Percentiles rank a stretch among this genome's conserved stretches.
Conservation (phyloP, 1,140 invertebrate species). For the Cotesia vestalis region DNA sequence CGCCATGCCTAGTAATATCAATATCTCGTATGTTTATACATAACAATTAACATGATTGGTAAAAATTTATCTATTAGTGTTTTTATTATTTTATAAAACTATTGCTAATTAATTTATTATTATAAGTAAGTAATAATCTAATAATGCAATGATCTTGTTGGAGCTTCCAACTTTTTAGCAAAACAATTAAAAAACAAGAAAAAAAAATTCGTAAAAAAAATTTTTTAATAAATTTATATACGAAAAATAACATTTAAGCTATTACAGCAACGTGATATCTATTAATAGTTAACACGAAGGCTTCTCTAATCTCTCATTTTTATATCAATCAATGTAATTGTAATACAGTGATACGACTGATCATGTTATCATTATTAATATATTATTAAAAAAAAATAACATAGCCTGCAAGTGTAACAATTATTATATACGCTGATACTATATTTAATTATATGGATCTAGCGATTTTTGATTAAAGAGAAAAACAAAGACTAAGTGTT, state of each 20-base stretch:
- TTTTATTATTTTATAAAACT: conserved; percentile 58
- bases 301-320: conserved; percentile 48
- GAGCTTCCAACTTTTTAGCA: conserved; percentile 54
- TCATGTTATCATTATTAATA: conserved; percentile 56
- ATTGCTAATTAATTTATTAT: conserved; percentile 56
- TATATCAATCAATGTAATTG: conserved; percentile 57
- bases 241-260: conserved; percentile 27
- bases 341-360: conserved; percentile 51
- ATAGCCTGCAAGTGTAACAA: conserved; percentile 63
- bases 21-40: conserved; percentile 64
- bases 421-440: conserved; percentile 59
- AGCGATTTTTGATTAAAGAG: conserved; percentile 53
- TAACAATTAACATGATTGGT: conserved; percentile 62
- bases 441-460: conserved; percentile 41
- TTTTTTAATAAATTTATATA: conserved; percentile 24
- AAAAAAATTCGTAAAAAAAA: conserved; percentile 40
- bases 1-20: conserved; percentile 58
- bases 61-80: conserved; percentile 60
- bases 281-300: conserved; percentile 49
- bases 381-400: conserved; percentile 56
- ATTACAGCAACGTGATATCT: conserved; percentile 50
- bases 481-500: conserved; percentile 64
- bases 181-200: conserved; percentile 39
- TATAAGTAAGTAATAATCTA: conserved; percentile 49
- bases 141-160: conserved; percentile 48